Evolutionary conservation across 2,113 vertebrate species (phyloP), one percentile per base, ranked within the genome.

Genomic region (Thunnus thynnus): DNA sequence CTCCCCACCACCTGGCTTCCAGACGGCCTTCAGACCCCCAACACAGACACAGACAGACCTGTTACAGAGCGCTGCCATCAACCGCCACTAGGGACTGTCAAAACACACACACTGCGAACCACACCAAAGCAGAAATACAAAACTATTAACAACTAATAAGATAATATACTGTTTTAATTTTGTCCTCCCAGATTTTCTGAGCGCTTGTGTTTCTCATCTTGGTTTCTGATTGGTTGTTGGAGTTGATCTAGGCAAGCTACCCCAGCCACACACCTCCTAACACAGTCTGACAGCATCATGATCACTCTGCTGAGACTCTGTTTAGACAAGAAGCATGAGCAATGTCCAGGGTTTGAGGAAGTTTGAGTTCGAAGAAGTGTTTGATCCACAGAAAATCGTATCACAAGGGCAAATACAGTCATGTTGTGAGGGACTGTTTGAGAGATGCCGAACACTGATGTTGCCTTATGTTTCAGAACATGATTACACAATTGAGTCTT

Each of bases 1-100:
- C 90, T 97, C 96, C 80, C 97, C 97, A 73, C 97, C 97, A 55
- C 97, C 97, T 82, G 97, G 97, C 89, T 98, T 98, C 87, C 96
- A 97, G 94, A 96, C 95, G 76, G 94, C 96, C 91, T 97, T 97
- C 36, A 41, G 36, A 41, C 36, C 36, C 78, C 96, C 96, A 87
- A 95, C 94, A 90, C 97, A 97, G 95, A 94, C 94, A 86, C 95
- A 96, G 91, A 96, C 97, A 96, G 97, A 98, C 95, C 95, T 97
- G 94, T 94, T 98, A 96, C 97, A 97, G 96, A 97, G 96, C 86
- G 97, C 97, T 65, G 94, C 95, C 78, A 93, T 97, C 95, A 96
- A 97, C 95, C 97, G 95, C 93, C 97, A 97, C 84, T 97, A 41
- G 36, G 36, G 36, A 41, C 36, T 41, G 36, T 41, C 36, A 41